Percentiles rank a stretch among this genome's conserved stretches.
These are phyloP conservation scores for Microhierax caerulescens DNA, from an alignment of 2,797 vertebrate species.

Conservation along the genomic window DNA sequence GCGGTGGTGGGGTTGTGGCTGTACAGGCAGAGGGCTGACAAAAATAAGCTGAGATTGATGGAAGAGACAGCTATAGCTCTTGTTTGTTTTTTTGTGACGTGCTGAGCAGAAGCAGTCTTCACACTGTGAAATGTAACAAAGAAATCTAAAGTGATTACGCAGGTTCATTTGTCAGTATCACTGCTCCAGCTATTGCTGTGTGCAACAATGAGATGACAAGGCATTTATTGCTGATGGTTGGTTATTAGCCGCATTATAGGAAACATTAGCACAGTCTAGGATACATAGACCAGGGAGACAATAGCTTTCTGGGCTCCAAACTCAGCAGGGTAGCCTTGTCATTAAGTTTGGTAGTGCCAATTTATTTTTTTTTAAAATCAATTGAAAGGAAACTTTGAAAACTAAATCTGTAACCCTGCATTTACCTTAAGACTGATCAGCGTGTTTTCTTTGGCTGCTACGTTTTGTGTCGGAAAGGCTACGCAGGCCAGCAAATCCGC, in stretches of 20 bases:
- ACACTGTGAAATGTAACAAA: slow-evolving; percentile 83
- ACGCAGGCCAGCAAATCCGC: neutral
- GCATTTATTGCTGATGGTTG: slow-evolving; percentile 81
- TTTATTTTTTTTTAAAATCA: slow-evolving; percentile 67
- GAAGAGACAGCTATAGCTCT: slow-evolving; percentile 62
- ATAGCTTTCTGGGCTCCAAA: slow-evolving; percentile 76
- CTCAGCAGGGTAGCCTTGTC: slow-evolving; percentile 80
- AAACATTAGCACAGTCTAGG: slow-evolving; percentile 78
- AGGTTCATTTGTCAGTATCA: slow-evolving; percentile 81
- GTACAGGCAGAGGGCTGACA: slow-evolving; percentile 57
- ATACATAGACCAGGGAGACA: slow-evolving; percentile 78
- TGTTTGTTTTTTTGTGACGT: slow-evolving; percentile 79
- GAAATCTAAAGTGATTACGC: slow-evolving; percentile 80
- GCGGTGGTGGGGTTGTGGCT: neutral
- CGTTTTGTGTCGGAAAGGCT: neutral
- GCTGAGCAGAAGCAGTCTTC: slow-evolving; percentile 82
- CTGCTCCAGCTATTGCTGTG: slow-evolving; percentile 76
- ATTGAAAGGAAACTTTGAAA: slow-evolving; percentile 75
- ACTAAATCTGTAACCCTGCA: slow-evolving; percentile 68
- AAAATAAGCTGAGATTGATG: slow-evolving; percentile 80
- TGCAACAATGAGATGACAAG: slow-evolving; percentile 78
- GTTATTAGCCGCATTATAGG: slow-evolving; percentile 81
- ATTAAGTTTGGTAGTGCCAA: slow-evolving; percentile 76
- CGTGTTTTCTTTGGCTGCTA: slow-evolving; percentile 4
- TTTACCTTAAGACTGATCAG: slow-evolving; percentile 69